Base-by-base conservation (phyloP, 2,797 vertebrate genomes). In the Danio albolineatus region DNA sequence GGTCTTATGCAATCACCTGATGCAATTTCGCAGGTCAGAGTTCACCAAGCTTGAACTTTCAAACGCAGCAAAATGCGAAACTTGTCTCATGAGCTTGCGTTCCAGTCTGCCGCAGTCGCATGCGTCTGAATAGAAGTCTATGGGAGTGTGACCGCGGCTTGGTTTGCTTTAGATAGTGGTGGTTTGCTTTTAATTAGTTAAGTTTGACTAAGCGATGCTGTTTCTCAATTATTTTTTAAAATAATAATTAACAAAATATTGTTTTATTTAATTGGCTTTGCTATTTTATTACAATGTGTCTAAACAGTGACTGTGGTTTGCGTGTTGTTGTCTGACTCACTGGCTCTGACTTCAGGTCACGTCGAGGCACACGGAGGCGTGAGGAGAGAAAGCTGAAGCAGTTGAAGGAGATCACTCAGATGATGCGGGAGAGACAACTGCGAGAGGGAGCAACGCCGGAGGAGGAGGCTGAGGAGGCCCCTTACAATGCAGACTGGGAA, bases 391-490 rank as follows among this genome's bases (percentile, higher is more conserved):
- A 97, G 73, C 94, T 98, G 36, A 92, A 90, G 81, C 95, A 97
- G 49, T 93, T 98, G 79, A 89, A 92, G 86, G 95, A 97, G 91
- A 96, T 98, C 82, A 95, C 95, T 10, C 94, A 87, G 44, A 84
- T 93, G 70, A 96, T 99, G 91, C 95, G 96, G 85, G 97, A 98
- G 88, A 94, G 95, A 39, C 95, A 94, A 80, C 84, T 94, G 16
- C 36, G 94, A 84, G 97, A 98, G 79, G 94, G 90, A 21, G 88
- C 94, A 28, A 93, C 96, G 72, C 97, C 97, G 0, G 98, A 99
- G 90, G 96, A 96, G 89, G 97, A 98, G 91, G 97, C 98, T 0
- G 97, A 99, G 89, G 94, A 98, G 88, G 94, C 95, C 53, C 93
- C 96, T 7, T 98, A 98, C 53, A 90, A 94, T 84, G 92, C 93